Base-by-base conservation (phyloP, 2,797 vertebrate species). In the Myoxocephalus aenaeus region DNA sequence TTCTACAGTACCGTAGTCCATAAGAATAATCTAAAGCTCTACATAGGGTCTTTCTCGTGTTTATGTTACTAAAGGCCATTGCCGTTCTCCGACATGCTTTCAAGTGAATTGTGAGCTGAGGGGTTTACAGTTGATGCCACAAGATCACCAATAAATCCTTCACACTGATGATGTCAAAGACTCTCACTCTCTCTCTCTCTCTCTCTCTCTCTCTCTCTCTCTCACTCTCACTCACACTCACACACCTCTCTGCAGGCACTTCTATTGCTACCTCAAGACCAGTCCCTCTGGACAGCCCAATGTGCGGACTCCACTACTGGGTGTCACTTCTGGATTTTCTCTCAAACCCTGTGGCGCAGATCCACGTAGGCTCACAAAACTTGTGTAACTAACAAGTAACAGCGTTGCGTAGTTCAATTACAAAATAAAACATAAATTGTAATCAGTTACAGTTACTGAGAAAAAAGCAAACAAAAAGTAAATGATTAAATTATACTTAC, bases 181-280 rank as follows among this genome's bases (percentile, higher is more conserved):
- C 46, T 20, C 18, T 7, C 34, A 1, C 34, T 9, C 2, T 53
- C 32, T 32, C 32, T 32, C 32, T 32, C 32, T 32, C 5, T 32
- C 32, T 32, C 32, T 32, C 32, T 32, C 32, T 32, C 32, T 32
- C 32, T 32, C 32, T 32, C n/a, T 38, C n/a, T 53, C 32, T 32
- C 32, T 32, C 32, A 2, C 32, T 32, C 32, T 32, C 32, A 2
- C 32, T 17, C 44, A 18, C 44, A 18, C 17, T 18, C 44, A 17
- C 42, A 17, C 42, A 17, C 34, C 1, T 32, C n/a, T 38, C n/a
- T 53, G n/a, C 82, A 95, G 92, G 48, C 15, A 86, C 11, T 94
- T 94, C 46, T 22, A 81, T 75, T 95, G 93, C 82, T 91, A 87
- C 79, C 81, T 95, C 1, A 94, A 94, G 71, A 5, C 65, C 18